These are phyloP conservation scores for Agapornis roseicollis DNA, from an alignment of 2,113 vertebrate species.

Conservation along the genomic window DNA sequence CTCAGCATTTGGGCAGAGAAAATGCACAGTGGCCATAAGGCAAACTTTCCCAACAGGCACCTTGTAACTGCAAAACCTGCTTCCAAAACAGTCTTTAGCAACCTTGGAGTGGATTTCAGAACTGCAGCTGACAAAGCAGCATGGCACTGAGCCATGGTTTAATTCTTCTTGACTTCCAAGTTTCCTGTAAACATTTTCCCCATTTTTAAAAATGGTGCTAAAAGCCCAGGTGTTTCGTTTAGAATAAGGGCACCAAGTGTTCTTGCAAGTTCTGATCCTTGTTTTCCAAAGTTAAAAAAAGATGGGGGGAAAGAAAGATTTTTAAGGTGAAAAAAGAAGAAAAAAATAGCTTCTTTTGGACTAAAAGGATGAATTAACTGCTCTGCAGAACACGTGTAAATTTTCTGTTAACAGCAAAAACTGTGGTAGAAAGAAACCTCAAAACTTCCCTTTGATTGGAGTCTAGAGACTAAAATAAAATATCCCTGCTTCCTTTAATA, in stretches of 20 bases:
- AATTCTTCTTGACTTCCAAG: not conserved
- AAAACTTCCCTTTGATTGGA: not conserved
- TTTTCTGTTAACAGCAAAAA: not conserved
- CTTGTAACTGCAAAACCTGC: not conserved
- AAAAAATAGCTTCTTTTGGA: not conserved
- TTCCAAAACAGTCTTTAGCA: not conserved
- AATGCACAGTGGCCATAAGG: not conserved
- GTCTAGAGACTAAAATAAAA: conserved; percentile 19
- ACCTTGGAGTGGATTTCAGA: not conserved
- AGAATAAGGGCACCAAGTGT: not conserved
- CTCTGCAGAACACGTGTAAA: not conserved
- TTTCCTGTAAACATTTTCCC: not conserved
- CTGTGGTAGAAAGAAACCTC: not conserved
- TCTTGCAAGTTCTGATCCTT: not conserved
- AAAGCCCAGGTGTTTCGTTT: not conserved
- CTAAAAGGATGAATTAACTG: not conserved
- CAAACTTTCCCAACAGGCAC: not conserved
- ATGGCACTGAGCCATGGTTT: rapidly evolving
- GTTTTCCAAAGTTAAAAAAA: not conserved
- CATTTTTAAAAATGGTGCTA: not conserved
- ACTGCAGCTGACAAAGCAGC: not conserved
- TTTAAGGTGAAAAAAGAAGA: not conserved
- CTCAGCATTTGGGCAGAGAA: not conserved
- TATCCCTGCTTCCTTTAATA: conserved; percentile 20
- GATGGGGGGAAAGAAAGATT: not conserved